Evolutionary conservation across 2,888 invertebrate genomes (phyloP).

Genomic region (Cryptops parisi): DNA sequence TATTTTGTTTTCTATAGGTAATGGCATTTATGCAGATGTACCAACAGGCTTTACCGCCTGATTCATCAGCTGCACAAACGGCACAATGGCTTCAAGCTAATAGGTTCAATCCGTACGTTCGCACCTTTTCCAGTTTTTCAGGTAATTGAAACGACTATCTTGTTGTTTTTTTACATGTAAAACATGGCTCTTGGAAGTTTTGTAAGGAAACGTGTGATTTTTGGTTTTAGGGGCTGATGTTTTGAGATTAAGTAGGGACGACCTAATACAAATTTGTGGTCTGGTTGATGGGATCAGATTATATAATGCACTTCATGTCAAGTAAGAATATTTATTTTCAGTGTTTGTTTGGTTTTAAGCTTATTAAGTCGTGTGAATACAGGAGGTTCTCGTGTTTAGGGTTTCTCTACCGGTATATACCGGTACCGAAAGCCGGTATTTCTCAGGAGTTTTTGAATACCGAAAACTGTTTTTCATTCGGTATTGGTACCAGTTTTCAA

Average conservation of each 20-base stretch:
- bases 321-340: slow-evolving; percentile 39
- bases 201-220: too few species aligned
- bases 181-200: too few species aligned
- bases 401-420: too few species aligned
- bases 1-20: slow-evolving; percentile 6
- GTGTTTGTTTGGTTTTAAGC: background rate
- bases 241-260: slow-evolving; percentile 73
- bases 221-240: slow-evolving; percentile 50
- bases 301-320: slow-evolving; percentile 73
- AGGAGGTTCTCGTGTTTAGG: too few species aligned
- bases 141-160: too few species aligned
- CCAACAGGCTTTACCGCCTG: slow-evolving; percentile 44
- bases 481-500: too few species aligned
- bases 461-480: too few species aligned
- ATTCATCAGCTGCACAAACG: slow-evolving; percentile 50
- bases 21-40: slow-evolving; percentile 18
- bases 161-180: too few species aligned
- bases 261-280: slow-evolving; percentile 87
- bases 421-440: too few species aligned
- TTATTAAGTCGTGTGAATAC: too few species aligned
- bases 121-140: slow-evolving; percentile 69
- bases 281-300: slow-evolving; percentile 85
- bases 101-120: slow-evolving; percentile 58
- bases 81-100: slow-evolving; percentile 62
- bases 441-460: too few species aligned